Evolutionary conservation across 53 echinoderm and acorn worm species (phyloP), one percentile per base, ranked within the genome.

Genomic region (Zoroaster sp.): DNA sequence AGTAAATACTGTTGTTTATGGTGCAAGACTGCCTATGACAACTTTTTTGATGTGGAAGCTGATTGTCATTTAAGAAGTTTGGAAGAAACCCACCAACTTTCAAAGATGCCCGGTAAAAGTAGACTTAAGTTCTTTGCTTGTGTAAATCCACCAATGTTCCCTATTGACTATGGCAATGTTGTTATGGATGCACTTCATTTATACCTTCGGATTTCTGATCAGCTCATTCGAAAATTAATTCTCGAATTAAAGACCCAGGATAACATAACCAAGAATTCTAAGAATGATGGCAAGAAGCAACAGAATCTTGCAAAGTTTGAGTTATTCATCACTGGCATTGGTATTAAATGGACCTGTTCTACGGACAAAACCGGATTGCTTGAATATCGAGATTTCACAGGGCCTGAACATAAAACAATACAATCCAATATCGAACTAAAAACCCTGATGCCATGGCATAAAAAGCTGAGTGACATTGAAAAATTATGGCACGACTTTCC

Each of bases 391-490:
- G 87, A 73, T 17, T 87, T 87, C 66, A 20, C 25, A n/a, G 83
- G 83, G 38, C 83, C 67, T 5, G 83, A 83, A 34, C 83, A 83
- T 40, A 36, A 9, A 46, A 33, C n/a, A 34, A 83, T 83, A 15
- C 83, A 83, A 67, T 21, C 11, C 32, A 35, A 44, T 9, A 83
- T 83, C 49, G n/a, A 44, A 3, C 41, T 72, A 18, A 53, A 73
- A 47, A 37, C 46, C 35, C 5, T 87, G 5, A 52, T 87, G 9
- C 78, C 88, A 2, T 88, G 88, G 88, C 78, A 88, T 78, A 75
- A 75, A 12, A 88, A 88, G 23, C 38, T 66, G 12, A 54, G 39
- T 18, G 11, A 78, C 33, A 88, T 88, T 70, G 49, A 77, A 68
- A 14, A 69, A 36, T 21, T 69, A 6, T 83, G 83, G 83, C 1